A percentile compares a stretch with the other conserved stretches of the same genome.
Conservation (phyloP, 2,888 invertebrate genomes). For the Choristoneura rosaceana region DNA sequence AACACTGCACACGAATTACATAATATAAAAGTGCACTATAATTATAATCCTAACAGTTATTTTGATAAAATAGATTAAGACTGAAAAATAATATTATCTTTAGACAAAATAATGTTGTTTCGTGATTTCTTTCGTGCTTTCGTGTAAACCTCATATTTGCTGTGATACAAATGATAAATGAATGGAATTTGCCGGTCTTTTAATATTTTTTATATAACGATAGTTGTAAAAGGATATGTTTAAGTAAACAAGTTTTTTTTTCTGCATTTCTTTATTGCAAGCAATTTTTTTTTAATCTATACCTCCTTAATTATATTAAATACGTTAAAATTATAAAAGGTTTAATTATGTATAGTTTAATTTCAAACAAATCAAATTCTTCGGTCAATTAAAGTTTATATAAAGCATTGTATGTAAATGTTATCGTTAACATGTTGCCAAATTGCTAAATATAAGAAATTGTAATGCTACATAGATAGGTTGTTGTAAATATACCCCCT, state of each 20-base stretch:
- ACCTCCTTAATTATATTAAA: not conserved
- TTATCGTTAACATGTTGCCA: constrained; percentile 80
- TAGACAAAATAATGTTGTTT: constrained; percentile 52
- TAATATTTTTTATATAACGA: not conserved
- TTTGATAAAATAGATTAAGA: constrained; percentile 75
- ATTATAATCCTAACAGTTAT: constrained; percentile 68
- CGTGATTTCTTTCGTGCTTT: constrained; percentile 58
- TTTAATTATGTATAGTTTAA: not conserved
- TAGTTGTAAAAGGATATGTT: not conserved
- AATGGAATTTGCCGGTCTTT: constrained; percentile 44
- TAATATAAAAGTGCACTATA: constrained; percentile 77
- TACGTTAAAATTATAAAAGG: not conserved
- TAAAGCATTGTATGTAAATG: constrained; percentile 70
- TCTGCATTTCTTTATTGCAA: not conserved
- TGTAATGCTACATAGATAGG: constrained; percentile 70
- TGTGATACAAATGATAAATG: constrained; percentile 67
- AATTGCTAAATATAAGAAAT: constrained; percentile 76
- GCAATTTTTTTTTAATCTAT: not conserved
- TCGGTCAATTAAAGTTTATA: constrained; percentile 80
- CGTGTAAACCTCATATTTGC: constrained; percentile 70
- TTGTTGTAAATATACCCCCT: constrained; percentile 78
- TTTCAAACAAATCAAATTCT: constrained; percentile 54
- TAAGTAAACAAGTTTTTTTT: not conserved
- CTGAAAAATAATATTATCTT: constrained; percentile 70
- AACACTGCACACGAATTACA: constrained; percentile 72